Percentiles rank a stretch among this genome's conserved stretches.
Conservation (phyloP, 2,113 vertebrate species). For the Toxotes jaculatrix region DNA sequence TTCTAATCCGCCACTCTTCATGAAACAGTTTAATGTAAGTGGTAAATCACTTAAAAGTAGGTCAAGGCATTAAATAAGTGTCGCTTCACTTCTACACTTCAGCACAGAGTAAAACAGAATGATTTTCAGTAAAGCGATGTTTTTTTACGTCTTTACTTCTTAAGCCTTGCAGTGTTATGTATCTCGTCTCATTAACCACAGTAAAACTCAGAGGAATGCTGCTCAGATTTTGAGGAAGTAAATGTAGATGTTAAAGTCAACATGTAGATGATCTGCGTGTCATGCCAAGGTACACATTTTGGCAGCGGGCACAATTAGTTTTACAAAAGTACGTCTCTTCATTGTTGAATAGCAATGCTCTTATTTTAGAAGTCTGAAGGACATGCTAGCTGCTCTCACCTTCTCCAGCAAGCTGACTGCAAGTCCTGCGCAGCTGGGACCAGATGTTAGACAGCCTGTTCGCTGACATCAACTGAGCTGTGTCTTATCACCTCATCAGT, state of each 20-base stretch:
- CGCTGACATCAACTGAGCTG: neutral
- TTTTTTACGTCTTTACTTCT: too few relatives aligned
- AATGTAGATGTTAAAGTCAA: neutral
- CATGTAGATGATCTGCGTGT: neutral
- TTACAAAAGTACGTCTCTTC: neutral
- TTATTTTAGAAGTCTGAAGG: constrained; percentile 14
- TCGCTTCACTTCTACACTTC: neutral
- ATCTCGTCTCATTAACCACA: neutral
- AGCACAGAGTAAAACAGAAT: neutral
- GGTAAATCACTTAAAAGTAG: too few relatives aligned
- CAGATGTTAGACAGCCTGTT: neutral
- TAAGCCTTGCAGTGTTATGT: neutral
- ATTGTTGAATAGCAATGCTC: neutral
- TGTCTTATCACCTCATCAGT: neutral
- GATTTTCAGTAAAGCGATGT: too few relatives aligned
- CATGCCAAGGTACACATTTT: neutral
- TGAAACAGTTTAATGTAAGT: too few relatives aligned
- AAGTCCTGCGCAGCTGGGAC: neutral
- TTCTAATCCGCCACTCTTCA: too few relatives aligned
- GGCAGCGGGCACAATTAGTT: neutral
- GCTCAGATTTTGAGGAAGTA: neutral
- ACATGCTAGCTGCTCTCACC: constrained; percentile 43
- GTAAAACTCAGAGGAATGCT: too few relatives aligned
- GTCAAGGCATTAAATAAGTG: too few relatives aligned
- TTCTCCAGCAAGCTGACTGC: constrained; percentile 7